Conservation (phyloP, 2,797 vertebrate species). For the Mormyrus proboscirostris region DNA sequence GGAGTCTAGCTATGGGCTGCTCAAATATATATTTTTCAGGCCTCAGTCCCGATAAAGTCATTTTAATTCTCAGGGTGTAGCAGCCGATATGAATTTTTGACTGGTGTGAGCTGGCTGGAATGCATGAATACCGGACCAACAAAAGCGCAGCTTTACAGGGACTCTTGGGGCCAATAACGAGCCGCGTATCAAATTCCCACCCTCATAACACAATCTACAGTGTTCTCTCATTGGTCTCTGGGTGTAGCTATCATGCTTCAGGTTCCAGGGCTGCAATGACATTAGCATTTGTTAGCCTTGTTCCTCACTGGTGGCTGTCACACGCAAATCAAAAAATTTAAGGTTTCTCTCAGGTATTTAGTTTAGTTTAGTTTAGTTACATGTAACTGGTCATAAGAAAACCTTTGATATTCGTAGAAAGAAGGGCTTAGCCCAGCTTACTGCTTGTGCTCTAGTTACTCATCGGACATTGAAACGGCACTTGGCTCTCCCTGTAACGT, state of each 20-base stretch:
- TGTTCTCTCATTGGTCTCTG: not conserved
- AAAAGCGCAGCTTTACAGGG: not conserved
- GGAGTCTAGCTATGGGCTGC: not conserved
- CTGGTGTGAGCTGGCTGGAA: not conserved
- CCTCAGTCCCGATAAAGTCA: not conserved
- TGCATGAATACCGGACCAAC: not conserved
- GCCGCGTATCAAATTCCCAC: not conserved
- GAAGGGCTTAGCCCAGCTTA: not conserved
- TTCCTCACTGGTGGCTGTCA: not conserved
- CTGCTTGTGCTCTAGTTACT: not conserved
- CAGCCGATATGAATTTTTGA: not conserved
- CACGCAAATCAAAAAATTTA: not conserved
- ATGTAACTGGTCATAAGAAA: not conserved
- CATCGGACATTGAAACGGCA: not conserved
- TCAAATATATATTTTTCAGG: not conserved
- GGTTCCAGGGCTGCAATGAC: not conserved
- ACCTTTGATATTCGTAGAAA: not conserved
- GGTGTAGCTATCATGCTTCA: not conserved
- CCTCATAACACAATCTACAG: not conserved
- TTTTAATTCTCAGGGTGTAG: not conserved
- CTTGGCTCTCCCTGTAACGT: not conserved
- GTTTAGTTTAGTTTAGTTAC: not conserved
- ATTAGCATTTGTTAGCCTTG: not conserved
- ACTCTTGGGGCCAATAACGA: not conserved
- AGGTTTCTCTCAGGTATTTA: not conserved